Conservation (phyloP, 1,140 invertebrate species). For the Panulirus ornatus region DNA sequence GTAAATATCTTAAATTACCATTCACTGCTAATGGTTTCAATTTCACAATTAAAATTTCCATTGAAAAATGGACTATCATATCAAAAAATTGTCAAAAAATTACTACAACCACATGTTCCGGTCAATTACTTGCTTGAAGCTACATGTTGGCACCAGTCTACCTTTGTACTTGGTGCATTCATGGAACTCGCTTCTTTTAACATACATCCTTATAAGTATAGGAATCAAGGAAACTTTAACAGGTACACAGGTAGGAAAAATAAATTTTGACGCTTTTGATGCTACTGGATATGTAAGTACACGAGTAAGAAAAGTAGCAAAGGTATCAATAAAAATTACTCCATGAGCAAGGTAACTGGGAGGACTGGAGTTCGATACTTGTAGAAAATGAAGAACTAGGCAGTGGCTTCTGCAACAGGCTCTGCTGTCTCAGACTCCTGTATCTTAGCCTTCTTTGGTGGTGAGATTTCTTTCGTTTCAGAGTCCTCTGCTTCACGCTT, state of each 20-base stretch:
- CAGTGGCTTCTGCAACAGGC: constrained; percentile 43
- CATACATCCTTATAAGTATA: constrained; percentile 46
- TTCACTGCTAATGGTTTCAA: constrained; percentile 19
- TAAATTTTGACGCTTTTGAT: not conserved
- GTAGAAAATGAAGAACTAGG: constrained; percentile 27
- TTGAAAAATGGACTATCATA: constrained; percentile 8
- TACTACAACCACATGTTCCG: constrained; percentile 40
- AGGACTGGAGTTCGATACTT: not conserved
- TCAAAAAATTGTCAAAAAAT: constrained; percentile 36
- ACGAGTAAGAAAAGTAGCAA: constrained; percentile 30
- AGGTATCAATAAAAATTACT: constrained; percentile 20
- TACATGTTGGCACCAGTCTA: constrained; percentile 34
- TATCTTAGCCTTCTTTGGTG: constrained; percentile 60
- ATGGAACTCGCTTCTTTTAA: constrained; percentile 12
- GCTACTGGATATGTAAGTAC: constrained; percentile 6
- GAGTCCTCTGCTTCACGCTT: constrained; percentile 51
- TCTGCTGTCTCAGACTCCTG: constrained; percentile 41
- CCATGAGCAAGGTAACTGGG: constrained; percentile 5
- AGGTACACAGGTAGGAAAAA: constrained; percentile 45
- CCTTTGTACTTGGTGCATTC: constrained; percentile 54
- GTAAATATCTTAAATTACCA: not conserved
- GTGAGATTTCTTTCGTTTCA: constrained; percentile 24
- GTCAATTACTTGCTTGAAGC: constrained; percentile 45
- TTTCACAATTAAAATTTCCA: constrained; percentile 27
- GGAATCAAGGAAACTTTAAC: not conserved